Evolutionary conservation across 2,797 vertebrate genomes (phyloP), one percentile per base, ranked within the genome.

Genomic region (Pagetopsis macropterus): DNA sequence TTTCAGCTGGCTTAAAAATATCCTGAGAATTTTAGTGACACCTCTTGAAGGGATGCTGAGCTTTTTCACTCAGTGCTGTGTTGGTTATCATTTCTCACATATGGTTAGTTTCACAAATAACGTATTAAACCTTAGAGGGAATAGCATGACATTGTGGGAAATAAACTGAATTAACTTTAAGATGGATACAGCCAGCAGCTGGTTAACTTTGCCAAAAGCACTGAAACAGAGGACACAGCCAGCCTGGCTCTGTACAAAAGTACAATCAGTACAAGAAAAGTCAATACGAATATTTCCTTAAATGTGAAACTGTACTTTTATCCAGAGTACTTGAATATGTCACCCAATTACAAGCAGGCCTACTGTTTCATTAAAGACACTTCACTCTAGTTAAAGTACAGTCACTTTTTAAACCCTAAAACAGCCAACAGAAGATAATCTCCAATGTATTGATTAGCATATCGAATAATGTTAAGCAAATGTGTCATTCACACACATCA

Each of bases 1-100:
- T 85, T 89, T 87, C 83, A 90, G 87, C 84, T 88, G 86, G 81
- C 77, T 88, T 79, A 87, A 80, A 88, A 89, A 90, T 83, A 90
- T 72, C 85, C 61, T 3, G 56, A 78, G 76, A 83, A 79, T 88
- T 80, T 27, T 83, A 75, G 81, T 72, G 79, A 82, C 84, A 77
- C 75, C 65, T 68, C 13, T 19, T 9, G 9, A 65, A 81, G 67
- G 63, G 71, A 71, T 62, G 69, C 69, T 50, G 69, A 77, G 77
- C 65, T 52, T 65, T 63, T 84, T 78, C 79, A 72, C 50, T 80
- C 75, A 65, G 68, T 58, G 60, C 48, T 62, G 70, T 55, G 64
- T 16, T 50, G 54, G 44, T 66, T 49, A 79, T 79, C 63, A 50
- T 61, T 45, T 48, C 51, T 62, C 45, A 46, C 60, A n/a, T 44